Evolutionary conservation across 2,113 vertebrate genomes (phyloP), one percentile per base, ranked within the genome.

Genomic region (Acanthochromis polyacanthus): DNA sequence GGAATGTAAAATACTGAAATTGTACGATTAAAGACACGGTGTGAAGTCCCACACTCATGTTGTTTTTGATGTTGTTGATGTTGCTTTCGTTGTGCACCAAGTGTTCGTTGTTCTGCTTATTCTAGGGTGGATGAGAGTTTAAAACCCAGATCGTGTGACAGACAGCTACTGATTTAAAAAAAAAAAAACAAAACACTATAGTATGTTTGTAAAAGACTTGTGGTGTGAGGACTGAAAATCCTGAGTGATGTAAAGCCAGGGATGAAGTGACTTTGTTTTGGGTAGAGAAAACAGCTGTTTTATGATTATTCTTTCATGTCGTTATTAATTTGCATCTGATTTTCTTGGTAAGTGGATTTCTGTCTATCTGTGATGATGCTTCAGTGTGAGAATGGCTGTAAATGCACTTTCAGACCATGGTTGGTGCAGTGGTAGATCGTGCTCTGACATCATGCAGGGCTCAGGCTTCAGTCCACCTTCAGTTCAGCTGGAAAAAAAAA

Each of bases 1-100:
- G 89, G 91, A 93, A 93, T 93, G 92, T 93, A 91, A 90, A 88
- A 85, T 91, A 88, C 75, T 65, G 81, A 89, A 85, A 87, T 70
- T 78, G 82, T 91, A 87, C 50, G 20, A 88, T 91, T 82, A 81
- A 88, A 84, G 84, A 81, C 82, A 77, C 80, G 16, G 50, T 72
- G 84, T 87, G 81, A 82, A 80, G 83, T 80, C 87, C 50, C 72
- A 80, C 83, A 75, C 60, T 83, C 28, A 38, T 78, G 61, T 36
- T 84, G 58, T 86, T 83, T 76, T 88, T 75, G 67, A 71, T 90
- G 77, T 77, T 79, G 79, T 88, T 70, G 85, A 69, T 62, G 75
- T 87, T 83, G 81, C 64, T 80, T 78, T 85, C 7, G 60, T 84
- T 86, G 85, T 87, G 84, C 81, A 81, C 77, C 66, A 81, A 81